A percentile compares a stretch with the other conserved stretches of the same genome.
phyloP scores from a whole-genome alignment of 2,113 vertebrate genomes.

The Penelope pileata region DNA sequence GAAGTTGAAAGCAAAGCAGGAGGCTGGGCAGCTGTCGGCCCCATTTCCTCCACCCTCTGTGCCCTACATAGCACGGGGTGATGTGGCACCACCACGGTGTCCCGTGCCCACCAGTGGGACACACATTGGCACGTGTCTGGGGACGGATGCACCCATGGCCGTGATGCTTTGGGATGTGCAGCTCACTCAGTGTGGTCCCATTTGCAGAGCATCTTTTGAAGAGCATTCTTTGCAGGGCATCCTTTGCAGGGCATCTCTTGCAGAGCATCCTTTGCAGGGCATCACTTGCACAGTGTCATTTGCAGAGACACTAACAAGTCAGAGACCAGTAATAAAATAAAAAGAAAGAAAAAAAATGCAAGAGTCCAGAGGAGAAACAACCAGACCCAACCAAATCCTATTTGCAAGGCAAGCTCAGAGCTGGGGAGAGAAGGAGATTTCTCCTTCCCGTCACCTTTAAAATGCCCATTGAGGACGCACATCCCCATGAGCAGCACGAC shows the following conservation, averaged over 20 bases:
- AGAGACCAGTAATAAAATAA: background rate
- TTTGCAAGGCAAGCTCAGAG: background rate
- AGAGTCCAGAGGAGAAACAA: background rate
- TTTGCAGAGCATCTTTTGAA: background rate
- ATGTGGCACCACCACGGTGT: background rate
- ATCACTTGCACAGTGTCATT: background rate
- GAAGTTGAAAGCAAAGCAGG: background rate
- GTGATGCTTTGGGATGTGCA: fast-evolving
- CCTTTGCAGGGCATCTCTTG: background rate
- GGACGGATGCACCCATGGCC: too few species aligned
- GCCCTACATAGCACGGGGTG: background rate
- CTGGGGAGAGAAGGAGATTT: background rate
- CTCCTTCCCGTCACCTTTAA: background rate
- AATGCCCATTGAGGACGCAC: background rate
- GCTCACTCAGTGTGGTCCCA: background rate
- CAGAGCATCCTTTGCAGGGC: background rate
- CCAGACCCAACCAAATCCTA: background rate
- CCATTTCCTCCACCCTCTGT: background rate
- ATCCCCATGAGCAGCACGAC: background rate
- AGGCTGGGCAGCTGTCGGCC: background rate
- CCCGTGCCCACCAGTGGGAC: fast-evolving
- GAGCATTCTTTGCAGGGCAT: background rate
- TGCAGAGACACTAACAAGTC: background rate
- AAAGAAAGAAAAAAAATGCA: background rate
- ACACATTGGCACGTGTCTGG: background rate